These are phyloP conservation scores for Microchirus variegatus DNA, from an alignment of 2,797 vertebrate species.

Conservation along the genomic window DNA sequence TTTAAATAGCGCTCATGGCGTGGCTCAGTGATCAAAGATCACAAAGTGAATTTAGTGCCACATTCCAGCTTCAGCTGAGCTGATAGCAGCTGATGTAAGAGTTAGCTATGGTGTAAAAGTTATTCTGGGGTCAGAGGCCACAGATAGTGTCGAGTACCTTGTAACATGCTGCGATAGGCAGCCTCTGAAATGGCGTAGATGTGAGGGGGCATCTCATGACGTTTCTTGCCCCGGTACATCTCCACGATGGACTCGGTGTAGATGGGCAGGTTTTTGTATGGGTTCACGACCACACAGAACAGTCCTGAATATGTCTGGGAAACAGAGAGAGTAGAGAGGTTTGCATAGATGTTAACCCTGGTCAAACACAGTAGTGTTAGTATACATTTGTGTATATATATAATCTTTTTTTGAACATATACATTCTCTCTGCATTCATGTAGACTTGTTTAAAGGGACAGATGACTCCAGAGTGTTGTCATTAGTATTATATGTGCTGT, in stretches of 20 bases:
- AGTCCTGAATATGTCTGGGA: conserved; percentile 92
- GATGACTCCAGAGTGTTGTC: not conserved
- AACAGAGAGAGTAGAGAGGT: conserved; percentile 23
- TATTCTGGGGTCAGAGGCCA: conserved; percentile 30
- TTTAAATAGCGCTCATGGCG: conserved; percentile 4
- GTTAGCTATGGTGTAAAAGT: conserved; percentile 1
- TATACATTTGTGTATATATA: not conserved
- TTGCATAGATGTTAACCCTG: not conserved
- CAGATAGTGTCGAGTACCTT: conserved; percentile 78
- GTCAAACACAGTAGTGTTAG: not conserved
- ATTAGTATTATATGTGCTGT: not conserved
- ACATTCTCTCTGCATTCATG: not conserved
- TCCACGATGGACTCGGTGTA: conserved; percentile 94
- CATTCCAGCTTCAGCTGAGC: conserved; percentile 20
- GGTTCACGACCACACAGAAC: conserved; percentile 95
- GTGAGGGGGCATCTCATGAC: conserved; percentile 93
- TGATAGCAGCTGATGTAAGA: conserved; percentile 26
- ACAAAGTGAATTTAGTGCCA: conserved; percentile 4
- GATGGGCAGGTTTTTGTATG: conserved; percentile 93
- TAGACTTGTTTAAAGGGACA: conserved; percentile 1
- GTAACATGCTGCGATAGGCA: conserved; percentile 94
- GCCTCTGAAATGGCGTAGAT: conserved; percentile 94
- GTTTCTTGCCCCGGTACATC: conserved; percentile 94
- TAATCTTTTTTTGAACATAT: not conserved
- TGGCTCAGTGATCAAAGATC: conserved; percentile 58